These are phyloP conservation scores for Melopsittacus undulatus DNA, from an alignment of 2,797 vertebrate species.

Conservation along the genomic window DNA sequence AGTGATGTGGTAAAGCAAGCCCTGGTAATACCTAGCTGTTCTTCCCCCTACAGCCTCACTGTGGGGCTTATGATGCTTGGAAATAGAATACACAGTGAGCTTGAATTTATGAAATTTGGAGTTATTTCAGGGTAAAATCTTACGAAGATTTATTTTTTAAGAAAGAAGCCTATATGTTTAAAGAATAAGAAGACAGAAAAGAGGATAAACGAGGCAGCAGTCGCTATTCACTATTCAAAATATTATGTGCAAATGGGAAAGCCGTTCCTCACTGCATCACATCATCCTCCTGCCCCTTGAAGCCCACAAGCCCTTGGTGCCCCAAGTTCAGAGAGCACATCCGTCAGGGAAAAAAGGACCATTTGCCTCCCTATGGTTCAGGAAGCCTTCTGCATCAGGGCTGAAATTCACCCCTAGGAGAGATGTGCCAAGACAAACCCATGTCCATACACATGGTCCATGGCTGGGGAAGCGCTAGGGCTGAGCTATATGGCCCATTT, in stretches of 20 bases:
- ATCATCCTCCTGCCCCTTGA: fast-evolving
- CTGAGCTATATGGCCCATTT: background rate
- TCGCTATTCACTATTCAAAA: background rate
- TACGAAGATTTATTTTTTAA: background rate
- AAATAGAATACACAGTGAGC: background rate
- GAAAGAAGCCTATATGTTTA: background rate
- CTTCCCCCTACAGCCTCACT: background rate
- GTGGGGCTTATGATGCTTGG: background rate
- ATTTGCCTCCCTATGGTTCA: background rate
- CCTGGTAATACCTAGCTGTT: background rate
- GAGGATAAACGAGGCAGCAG: background rate
- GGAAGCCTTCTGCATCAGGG: background rate
- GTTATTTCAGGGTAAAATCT: background rate
- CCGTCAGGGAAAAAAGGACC: background rate
- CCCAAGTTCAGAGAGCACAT: background rate
- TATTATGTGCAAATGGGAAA: background rate
- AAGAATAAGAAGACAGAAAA: background rate
- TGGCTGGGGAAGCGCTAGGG: background rate
- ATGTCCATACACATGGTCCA: fast-evolving
- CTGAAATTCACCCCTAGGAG: background rate
- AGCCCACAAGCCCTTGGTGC: background rate
- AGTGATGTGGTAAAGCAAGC: background rate
- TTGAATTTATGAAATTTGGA: background rate
- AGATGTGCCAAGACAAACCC: background rate
- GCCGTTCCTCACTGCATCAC: background rate